These are phyloP conservation scores for Tethya wilhelma DNA, from an alignment of 37 sponge, comb jelly and placozoan genomes.

Conservation along the genomic window DNA sequence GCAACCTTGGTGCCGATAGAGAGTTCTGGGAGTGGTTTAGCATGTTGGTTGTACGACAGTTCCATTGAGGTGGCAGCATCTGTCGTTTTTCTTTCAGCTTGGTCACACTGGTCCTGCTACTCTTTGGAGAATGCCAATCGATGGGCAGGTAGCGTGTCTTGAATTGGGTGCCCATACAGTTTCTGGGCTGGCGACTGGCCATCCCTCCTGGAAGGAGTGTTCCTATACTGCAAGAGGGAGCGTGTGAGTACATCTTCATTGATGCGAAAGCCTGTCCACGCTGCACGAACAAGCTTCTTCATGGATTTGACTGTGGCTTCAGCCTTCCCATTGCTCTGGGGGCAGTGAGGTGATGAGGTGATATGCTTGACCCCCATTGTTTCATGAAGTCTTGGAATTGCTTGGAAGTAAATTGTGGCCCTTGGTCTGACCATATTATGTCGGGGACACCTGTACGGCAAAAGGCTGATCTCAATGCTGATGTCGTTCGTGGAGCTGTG, in stretches of 20 bases:
- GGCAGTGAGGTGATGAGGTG: conserved; percentile 10
- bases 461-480: not conserved
- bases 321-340: no score
- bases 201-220: no score
- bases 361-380: conserved; percentile 4
- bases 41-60: conserved; percentile 1
- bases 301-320: conserved; percentile 29
- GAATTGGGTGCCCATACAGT: no score
- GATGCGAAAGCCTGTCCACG: not conserved
- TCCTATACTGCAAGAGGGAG: no score
- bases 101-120: not conserved
- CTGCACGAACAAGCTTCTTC: conserved; percentile 23
- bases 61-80: not conserved
- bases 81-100: conserved; percentile 5
- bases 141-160: no score
- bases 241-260: conserved; percentile 3
- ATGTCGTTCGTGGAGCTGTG: not conserved
- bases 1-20: no score
- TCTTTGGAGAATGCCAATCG: no score
- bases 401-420: not conserved
- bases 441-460: conserved; percentile 28
- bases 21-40: no score
- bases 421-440: conserved; percentile 11
- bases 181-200: no score
- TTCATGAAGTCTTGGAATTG: conserved; percentile 8